A percentile compares a stretch with the other conserved stretches of the same genome.
Evolutionary conservation across 2,888 invertebrate genomes (phyloP).

Genomic region (Augiades crinisus): DNA sequence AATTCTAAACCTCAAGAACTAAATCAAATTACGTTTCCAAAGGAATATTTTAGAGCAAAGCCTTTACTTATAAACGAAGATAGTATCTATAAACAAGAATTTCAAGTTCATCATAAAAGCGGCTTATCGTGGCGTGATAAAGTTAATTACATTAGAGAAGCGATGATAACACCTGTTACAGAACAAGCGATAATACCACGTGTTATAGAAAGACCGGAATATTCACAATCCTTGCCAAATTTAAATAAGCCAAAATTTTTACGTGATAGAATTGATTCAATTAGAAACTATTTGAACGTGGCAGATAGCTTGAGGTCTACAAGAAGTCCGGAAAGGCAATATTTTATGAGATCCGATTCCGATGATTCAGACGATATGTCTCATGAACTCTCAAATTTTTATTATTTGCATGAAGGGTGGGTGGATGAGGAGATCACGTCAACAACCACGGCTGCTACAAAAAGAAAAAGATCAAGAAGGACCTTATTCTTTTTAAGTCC

Average conservation of each 20-base stretch:
- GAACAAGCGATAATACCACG: slow-evolving; percentile 12
- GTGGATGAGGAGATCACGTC: slow-evolving; percentile 28
- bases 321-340: slow-evolving; percentile 27
- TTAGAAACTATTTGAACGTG: slow-evolving; percentile 43
- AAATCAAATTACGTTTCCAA: slow-evolving; percentile 26
- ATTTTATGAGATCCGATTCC: background rate
- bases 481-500: slow-evolving; percentile 70
- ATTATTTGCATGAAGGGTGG: slow-evolving; percentile 33
- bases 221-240: slow-evolving; percentile 29
- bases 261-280: slow-evolving; percentile 45
- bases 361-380: background rate
- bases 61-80: slow-evolving; percentile 39
- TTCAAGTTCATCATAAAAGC: slow-evolving; percentile 33
- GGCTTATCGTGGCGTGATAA: slow-evolving; percentile 41
- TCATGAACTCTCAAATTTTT: slow-evolving; percentile 18
- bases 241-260: slow-evolving; percentile 40
- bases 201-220: slow-evolving; percentile 37
- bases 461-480: slow-evolving; percentile 41
- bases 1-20: slow-evolving; percentile 42
- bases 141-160: slow-evolving; percentile 36
- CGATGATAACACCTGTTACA: slow-evolving; percentile 18
- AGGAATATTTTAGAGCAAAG: slow-evolving; percentile 36
- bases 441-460: slow-evolving; percentile 22
- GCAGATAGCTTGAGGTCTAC: slow-evolving; percentile 28
- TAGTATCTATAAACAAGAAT: slow-evolving; percentile 39